phyloP scores from a whole-genome alignment of 1,140 invertebrate species.

The Brachionus koreanus region DNA sequence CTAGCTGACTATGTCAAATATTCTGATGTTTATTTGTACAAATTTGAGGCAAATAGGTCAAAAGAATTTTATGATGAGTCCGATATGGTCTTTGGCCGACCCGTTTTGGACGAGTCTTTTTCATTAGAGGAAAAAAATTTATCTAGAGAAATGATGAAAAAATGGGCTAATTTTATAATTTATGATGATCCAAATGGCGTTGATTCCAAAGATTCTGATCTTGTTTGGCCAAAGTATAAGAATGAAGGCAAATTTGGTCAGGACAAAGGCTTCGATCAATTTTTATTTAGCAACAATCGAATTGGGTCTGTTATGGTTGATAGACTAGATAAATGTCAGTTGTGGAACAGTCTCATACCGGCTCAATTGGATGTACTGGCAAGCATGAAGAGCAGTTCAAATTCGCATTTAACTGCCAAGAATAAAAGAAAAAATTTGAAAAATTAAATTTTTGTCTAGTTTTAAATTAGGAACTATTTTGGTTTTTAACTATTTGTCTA shows the following conservation, averaged over 20 bases:
- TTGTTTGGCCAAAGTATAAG: not conserved
- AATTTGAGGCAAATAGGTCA: not conserved
- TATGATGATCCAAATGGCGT: conserved; percentile 8
- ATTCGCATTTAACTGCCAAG: not conserved
- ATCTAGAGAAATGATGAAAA: conserved; percentile 3
- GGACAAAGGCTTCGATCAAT: not conserved
- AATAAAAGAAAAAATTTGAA: not conserved
- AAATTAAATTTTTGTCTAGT: not conserved
- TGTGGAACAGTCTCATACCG: not conserved
- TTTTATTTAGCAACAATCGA: not conserved
- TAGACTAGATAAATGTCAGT: not conserved
- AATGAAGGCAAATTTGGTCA: not conserved
- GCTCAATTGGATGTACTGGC: not conserved
- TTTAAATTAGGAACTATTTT: no score
- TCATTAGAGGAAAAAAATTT: not conserved
- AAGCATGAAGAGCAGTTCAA: not conserved
- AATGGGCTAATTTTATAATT: conserved; percentile 15
- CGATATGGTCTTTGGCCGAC: not conserved
- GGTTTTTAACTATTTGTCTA: no score
- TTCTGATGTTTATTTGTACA: not conserved
- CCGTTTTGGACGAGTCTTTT: not conserved
- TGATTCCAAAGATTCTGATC: not conserved
- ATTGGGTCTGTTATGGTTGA: not conserved
- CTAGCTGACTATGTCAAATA: not conserved
- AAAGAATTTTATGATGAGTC: not conserved